These are phyloP conservation scores for Morpho deidamia DNA, from an alignment of 2,888 invertebrate species.

Conservation along the genomic window DNA sequence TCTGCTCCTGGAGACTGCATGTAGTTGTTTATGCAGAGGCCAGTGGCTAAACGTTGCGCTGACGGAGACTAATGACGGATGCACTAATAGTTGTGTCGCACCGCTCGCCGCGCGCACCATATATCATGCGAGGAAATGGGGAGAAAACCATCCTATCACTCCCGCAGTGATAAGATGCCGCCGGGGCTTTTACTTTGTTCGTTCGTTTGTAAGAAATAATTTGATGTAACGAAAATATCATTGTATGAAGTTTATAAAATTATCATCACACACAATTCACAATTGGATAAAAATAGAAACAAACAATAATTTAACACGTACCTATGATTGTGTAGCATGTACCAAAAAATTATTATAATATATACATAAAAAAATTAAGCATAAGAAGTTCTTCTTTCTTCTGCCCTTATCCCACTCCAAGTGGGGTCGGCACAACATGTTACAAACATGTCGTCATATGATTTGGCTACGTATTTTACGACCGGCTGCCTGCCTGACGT, in stretches of 20 bases:
- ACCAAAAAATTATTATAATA: no score
- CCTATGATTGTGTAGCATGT: no score
- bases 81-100: slow-evolving; percentile 77
- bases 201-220: slow-evolving; percentile 15
- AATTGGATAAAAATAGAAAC: no score
- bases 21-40: slow-evolving; percentile 57
- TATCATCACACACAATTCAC: not conserved
- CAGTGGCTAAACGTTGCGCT: slow-evolving; percentile 55
- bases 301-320: no score
- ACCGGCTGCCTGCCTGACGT: no score
- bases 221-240: slow-evolving; percentile 7
- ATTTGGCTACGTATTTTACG: no score
- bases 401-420: no score
- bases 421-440: no score
- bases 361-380: no score
- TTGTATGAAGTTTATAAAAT: not conserved
- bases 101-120: slow-evolving; percentile 60
- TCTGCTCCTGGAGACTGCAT: slow-evolving; percentile 32
- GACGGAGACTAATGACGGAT: slow-evolving; percentile 78
- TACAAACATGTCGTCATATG: no score
- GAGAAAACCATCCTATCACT: slow-evolving; percentile 65
- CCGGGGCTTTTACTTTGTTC: slow-evolving; percentile 24
- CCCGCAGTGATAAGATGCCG: slow-evolving; percentile 57
- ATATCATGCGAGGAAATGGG: slow-evolving; percentile 71
- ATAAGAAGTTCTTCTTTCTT: no score